Evolutionary conservation across 1,140 invertebrate species (phyloP).

Genomic region (Drosophila rufa): DNA sequence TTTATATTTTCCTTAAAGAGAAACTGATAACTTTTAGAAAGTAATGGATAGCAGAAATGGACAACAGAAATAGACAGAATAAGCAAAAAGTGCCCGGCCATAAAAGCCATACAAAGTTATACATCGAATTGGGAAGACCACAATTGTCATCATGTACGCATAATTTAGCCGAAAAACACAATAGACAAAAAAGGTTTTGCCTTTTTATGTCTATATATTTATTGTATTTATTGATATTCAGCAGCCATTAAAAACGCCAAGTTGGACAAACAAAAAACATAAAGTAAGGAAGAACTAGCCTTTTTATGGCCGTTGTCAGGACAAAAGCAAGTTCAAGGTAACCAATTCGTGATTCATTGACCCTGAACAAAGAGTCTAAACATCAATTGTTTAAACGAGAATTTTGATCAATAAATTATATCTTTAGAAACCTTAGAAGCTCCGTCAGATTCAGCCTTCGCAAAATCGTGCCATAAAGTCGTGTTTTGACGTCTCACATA

Average conservation of each 20-base stretch:
- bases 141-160: slow-evolving; percentile 56
- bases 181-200: slow-evolving; percentile 47
- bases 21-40: neutral
- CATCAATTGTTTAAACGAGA: slow-evolving; percentile 6
- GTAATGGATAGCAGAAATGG: slow-evolving; percentile 3
- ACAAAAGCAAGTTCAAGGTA: slow-evolving; percentile 49
- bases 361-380: neutral
- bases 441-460: neutral
- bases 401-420: neutral
- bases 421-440: neutral
- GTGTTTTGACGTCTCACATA: neutral
- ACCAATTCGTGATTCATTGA: slow-evolving; percentile 5
- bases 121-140: slow-evolving; percentile 28
- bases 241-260: slow-evolving; percentile 59
- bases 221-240: slow-evolving; percentile 58
- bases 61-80: slow-evolving; percentile 8
- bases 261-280: slow-evolving; percentile 20
- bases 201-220: slow-evolving; percentile 29
- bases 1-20: neutral
- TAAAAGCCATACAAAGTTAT: slow-evolving; percentile 54
- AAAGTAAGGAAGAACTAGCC: slow-evolving; percentile 32
- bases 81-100: slow-evolving; percentile 25
- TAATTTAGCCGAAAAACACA: slow-evolving; percentile 51
- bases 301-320: slow-evolving; percentile 30
- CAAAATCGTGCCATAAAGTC: neutral